phyloP scores from a whole-genome alignment of 2,888 invertebrate species.

The Scelioninae gen. 1 region DNA sequence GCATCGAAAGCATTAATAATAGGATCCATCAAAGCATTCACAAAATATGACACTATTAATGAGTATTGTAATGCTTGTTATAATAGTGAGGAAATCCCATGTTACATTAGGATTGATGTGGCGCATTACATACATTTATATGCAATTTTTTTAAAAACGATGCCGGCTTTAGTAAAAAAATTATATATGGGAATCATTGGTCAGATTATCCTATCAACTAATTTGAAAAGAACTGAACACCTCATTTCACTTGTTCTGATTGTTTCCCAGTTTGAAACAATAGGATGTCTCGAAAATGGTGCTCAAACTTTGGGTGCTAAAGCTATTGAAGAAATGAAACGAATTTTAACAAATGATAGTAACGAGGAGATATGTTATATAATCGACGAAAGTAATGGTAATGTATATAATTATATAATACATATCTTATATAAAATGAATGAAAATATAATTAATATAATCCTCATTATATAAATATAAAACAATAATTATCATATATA shows the following conservation, averaged over 20 bases:
- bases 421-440: too few species aligned
- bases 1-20: constrained; percentile 29
- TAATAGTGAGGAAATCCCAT: constrained; percentile 1
- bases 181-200: constrained; percentile 49
- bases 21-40: constrained; percentile 39
- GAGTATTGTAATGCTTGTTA: constrained; percentile 41
- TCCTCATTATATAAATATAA: too few species aligned
- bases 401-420: too few species aligned
- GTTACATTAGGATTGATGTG: constrained; percentile 36
- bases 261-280: neutral
- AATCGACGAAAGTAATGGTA: too few species aligned
- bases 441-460: too few species aligned
- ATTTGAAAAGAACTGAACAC: neutral
- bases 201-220: neutral
- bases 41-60: constrained; percentile 13
- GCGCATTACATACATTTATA: constrained; percentile 38
- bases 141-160: neutral
- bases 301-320: neutral
- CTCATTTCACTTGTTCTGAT: neutral
- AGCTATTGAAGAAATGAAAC: neutral
- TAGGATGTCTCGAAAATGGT: neutral
- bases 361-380: neutral
- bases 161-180: constrained; percentile 19
- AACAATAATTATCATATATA: too few species aligned
- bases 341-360: neutral